These are phyloP conservation scores for Pimephales promelas DNA, from an alignment of 2,113 vertebrate species.

Conservation along the genomic window DNA sequence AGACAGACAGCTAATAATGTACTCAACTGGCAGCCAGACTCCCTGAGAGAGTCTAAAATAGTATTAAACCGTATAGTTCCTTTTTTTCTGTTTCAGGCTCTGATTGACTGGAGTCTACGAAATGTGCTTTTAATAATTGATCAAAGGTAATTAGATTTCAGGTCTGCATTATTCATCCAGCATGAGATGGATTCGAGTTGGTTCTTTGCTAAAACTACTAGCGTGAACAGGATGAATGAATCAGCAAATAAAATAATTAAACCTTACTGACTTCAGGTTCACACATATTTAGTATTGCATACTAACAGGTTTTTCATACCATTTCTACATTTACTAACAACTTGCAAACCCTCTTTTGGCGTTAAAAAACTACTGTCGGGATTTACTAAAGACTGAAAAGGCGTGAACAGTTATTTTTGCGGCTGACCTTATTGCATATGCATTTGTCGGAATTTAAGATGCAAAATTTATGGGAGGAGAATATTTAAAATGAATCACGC, in stretches of 20 bases:
- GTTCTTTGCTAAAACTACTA: constrained; percentile 43
- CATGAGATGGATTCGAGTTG: constrained; percentile 57
- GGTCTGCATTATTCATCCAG: constrained; percentile 68
- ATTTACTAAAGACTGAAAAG: no score
- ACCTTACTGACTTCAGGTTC: no score
- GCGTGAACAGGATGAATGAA: constrained; percentile 31
- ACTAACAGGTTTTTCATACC: background rate
- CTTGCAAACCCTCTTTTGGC: no score
- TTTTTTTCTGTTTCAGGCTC: background rate
- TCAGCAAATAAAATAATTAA: background rate
- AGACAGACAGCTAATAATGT: background rate
- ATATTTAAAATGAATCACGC: no score
- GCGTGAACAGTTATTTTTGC: no score
- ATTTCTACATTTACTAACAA: background rate
- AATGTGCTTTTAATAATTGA: constrained; percentile 72
- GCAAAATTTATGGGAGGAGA: no score
- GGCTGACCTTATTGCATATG: no score
- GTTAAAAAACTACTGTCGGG: no score
- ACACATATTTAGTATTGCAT: background rate
- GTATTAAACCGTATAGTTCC: background rate
- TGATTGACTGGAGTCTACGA: constrained; percentile 57
- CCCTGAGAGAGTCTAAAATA: background rate
- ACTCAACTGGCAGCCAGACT: background rate
- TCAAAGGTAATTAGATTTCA: constrained; percentile 69
- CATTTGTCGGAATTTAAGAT: no score